A percentile compares a stretch with the other conserved stretches of the same genome.
These are phyloP conservation scores for Physella acuta DNA, from an alignment of 1,140 invertebrate genomes.

Conservation along the genomic window DNA sequence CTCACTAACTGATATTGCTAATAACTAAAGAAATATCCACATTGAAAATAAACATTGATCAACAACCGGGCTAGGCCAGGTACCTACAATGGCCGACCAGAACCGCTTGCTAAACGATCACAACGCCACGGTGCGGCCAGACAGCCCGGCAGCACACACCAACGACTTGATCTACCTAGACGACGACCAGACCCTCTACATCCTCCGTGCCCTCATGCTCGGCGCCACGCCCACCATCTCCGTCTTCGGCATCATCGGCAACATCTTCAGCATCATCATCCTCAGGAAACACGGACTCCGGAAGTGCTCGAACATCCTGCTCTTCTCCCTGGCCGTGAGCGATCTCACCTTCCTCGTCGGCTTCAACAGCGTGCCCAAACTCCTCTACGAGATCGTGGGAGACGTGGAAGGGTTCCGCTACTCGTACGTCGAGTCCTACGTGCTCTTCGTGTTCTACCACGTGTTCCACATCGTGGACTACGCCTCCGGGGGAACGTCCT, in stretches of 20 bases:
- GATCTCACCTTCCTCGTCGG: constrained; percentile 3
- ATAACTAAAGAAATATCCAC: background rate
- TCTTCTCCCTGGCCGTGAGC: background rate
- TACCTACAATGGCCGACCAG: background rate
- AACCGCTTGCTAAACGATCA: background rate
- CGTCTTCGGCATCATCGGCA: constrained; percentile 10
- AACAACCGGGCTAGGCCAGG: background rate
- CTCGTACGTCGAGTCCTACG: background rate
- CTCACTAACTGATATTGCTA: background rate
- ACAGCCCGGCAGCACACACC: background rate
- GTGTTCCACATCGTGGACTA: constrained; percentile 1
- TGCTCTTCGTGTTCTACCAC: background rate
- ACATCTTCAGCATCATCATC: constrained; percentile 5
- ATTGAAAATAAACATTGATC: background rate
- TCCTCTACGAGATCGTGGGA: background rate
- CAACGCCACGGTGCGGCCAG: background rate
- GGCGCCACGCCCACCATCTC: constrained; percentile 3
- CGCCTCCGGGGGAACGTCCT: background rate
- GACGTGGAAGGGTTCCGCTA: background rate
- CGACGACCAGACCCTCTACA: background rate
- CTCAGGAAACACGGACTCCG: background rate
- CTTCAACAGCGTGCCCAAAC: constrained; percentile 4
- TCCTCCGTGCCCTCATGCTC: background rate
- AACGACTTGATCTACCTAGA: background rate
- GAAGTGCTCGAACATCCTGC: constrained; percentile 1